Evolutionary conservation across 2,888 invertebrate species (phyloP).

Genomic region (Calameuta idolon): DNA sequence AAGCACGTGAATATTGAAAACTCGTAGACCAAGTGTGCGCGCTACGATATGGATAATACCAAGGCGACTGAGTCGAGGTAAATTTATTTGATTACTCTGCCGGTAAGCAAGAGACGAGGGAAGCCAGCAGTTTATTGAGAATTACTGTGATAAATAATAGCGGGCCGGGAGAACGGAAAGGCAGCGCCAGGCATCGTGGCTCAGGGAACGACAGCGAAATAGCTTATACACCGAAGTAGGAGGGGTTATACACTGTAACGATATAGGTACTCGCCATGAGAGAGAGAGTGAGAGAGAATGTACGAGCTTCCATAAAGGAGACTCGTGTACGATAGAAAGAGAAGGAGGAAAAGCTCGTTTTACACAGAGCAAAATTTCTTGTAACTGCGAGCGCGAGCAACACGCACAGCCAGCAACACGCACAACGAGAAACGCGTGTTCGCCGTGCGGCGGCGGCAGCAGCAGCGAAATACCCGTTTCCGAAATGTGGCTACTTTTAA

Average conservation of each 20-base stretch:
- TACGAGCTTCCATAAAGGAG: conserved; percentile 7
- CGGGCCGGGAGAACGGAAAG: conserved; percentile 41
- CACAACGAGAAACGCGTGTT: too few relatives aligned
- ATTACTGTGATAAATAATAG: conserved; percentile 60
- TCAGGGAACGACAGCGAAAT: conserved; percentile 40
- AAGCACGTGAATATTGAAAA: too few relatives aligned
- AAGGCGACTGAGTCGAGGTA: conserved; percentile 36
- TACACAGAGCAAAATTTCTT: too few relatives aligned
- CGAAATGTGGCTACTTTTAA: not conserved
- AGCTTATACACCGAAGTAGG: conserved; percentile 25
- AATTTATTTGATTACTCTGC: conserved; percentile 53
- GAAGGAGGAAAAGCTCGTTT: too few relatives aligned
- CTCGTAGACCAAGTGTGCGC: too few relatives aligned
- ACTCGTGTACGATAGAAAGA: too few relatives aligned
- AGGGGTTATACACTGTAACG: too few relatives aligned
- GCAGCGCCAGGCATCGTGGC: conserved; percentile 11
- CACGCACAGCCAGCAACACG: too few relatives aligned
- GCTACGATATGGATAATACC: too few relatives aligned
- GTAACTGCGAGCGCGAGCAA: too few relatives aligned
- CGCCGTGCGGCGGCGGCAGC: not conserved
- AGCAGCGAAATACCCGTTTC: not conserved
- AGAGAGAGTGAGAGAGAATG: conserved; percentile 15
- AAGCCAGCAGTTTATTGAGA: conserved; percentile 58
- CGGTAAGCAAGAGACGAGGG: conserved; percentile 45
- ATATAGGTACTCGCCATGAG: not conserved